Evolutionary conservation across 2,888 invertebrate species (phyloP), one percentile per base, ranked within the genome.

Genomic region (Autographa gamma): DNA sequence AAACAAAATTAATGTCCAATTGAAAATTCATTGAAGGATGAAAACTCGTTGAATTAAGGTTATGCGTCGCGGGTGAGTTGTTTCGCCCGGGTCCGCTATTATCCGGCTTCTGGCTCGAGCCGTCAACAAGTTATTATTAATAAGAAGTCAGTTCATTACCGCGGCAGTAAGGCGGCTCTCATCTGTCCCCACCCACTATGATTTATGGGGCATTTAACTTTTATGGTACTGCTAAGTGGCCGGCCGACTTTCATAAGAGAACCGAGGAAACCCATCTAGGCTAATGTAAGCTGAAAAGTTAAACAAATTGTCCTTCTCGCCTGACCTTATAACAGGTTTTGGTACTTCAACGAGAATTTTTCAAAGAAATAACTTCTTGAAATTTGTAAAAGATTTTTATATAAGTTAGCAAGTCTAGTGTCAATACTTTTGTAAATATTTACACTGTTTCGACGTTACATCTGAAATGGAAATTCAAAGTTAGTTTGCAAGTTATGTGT

Each of bases 161-260:
- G 73, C 81, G 71, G 80, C 85, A 25, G 81, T 83, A 86, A 84
- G 83, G 88, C 69, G 66, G 69, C 70, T 70, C 75, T 48, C 59
- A 78, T 41, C 31, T 88, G 91, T 90, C 90, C 82, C 87, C 89
- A 80, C 86, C 85, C 83, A 86, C 90, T 86, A 91, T 94, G 93
- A 94, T 93, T 94, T 93, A 94, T 93, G 90, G 86, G 82, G 87
- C 92, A 93, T 94, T 94, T 93, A 93, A 93, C 92, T 94, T 94
- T 94, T 93, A 93, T 93, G 93, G 91, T 91, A 86, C 90, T 89
- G 92, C 92, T 94, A 94, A 94, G 93, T 93, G 93, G 92, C 87
- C 85, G 85, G 85, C 76, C 83, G 90, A 90, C 89, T 92, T 92
- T 91, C 89, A 89, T 89, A 87, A 90, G 89, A 85, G 87, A 86